Base-by-base conservation (phyloP, 2,888 invertebrate species). In the Stratiomys singularior region DNA sequence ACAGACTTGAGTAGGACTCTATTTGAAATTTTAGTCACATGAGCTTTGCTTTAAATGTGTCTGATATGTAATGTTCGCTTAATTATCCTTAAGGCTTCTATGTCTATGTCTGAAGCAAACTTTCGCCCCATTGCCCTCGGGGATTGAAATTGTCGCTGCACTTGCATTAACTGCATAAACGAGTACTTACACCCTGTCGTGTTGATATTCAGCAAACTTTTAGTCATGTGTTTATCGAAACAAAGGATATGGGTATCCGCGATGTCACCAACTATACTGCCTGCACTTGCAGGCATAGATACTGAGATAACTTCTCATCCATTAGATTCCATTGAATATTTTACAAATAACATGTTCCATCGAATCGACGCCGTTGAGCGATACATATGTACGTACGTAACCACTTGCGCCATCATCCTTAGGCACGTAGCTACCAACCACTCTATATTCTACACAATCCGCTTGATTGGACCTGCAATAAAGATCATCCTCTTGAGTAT, bases 381-480 rank as follows among this genome's bases (percentile, higher is more conserved):
- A 30, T 69, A 37, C 21, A 44, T 0, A 52, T 15, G 46, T 44
- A 11, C 46, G 46, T 44, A 11, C 46, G 0, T 44, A 44, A 44
- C 46, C 46, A 11, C 46, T n/a, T n/a, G n/a, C 5, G 52, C 52
- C 18, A 52, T 52, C 60, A 23, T 60, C 23, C 60, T 60, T 64
- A 13, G 37, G 37, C 37, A 37, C 37, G 37, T 37, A 37, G 37
- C 44, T 11, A 46, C 46, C 18, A 47, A 27, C 21, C 44, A 27
- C n/a, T 37, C 5, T 46, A 30, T 30, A 58, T 52, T 72, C 18
- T 72, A 46, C 52, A 30, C 72, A 63, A 25, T 52, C 64, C 76
- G 66, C 60, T 28, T 78, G 78, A 78, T 78, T 78, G 78, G 67
- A 78, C 78, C 66, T 78, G 78, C 56, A 78, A 76, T 76, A 78